Base-by-base conservation (phyloP, 2,797 vertebrate genomes). In the Somateria mollissima region DNA sequence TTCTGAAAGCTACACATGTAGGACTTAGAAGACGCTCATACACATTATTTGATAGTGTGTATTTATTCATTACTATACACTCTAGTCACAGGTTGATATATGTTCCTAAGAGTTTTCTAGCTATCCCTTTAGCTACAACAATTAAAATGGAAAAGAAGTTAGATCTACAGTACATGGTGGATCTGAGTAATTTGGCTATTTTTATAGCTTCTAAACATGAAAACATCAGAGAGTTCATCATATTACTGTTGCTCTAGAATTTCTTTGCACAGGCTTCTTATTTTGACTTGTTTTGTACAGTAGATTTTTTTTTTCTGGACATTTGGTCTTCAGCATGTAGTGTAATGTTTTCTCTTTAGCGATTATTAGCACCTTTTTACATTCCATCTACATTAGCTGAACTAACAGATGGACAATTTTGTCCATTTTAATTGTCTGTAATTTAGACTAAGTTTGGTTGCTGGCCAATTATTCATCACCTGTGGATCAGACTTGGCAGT, bases 381-480 rank as follows among this genome's bases (percentile, higher is more conserved):
- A 78, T 57, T 75, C 34, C 94, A 22, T 81, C 78, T 91, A 13
- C 49, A 87, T 53, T 57, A 88, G 84, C 47, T 74, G 43, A 88
- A 96, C 67, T 75, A 92, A 49, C 92, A 97, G 92, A 96, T 97
- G 97, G 96, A 95, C 95, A 95, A 61, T 87, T 93, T 97, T 96
- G 73, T 92, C 80, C 75, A 19, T 83, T 95, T 95, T 86, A 93
- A 96, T 95, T 95, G 83, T 96, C 85, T 93, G 87, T 92, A 88
- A 66, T 39, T 66, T 95, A 93, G 73, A 79, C 88, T 54, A 28
- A 64, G 82, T 94, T 96, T 97, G 84, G 90, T 97, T 95, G 12
- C 77, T 94, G 87, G 97, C 98, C 97, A 98, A 96, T 49, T 85
- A 65, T 43, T 87, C 94, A 90, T 97, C 97, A 97, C 97, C 97